These are phyloP conservation scores for Apotomis capreana DNA, from an alignment of 2,888 invertebrate species.

Conservation along the genomic window DNA sequence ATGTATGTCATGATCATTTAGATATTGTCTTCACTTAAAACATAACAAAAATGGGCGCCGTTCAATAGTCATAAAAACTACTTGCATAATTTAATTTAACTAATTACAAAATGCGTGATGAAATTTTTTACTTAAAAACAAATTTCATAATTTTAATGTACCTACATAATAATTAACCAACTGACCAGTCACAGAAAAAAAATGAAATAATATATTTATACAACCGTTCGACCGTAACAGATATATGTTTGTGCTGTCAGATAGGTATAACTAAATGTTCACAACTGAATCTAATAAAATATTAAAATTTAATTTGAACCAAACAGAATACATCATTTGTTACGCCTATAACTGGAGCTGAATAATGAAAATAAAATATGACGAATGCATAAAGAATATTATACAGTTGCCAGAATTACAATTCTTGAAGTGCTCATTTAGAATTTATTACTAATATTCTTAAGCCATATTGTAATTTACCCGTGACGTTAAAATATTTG, in stretches of 20 bases:
- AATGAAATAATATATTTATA: too few species aligned
- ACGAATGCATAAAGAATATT: slow-evolving; percentile 2
- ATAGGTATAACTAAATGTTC: background rate
- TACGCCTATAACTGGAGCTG: slow-evolving; percentile 3
- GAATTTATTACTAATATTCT: slow-evolving; percentile 8
- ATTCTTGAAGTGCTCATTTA: slow-evolving; percentile 11
- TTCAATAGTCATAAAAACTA: too few species aligned
- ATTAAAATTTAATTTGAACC: slow-evolving; percentile 17
- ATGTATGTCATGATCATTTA: too few species aligned
- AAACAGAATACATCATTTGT: slow-evolving; percentile 18
- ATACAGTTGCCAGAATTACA: background rate
- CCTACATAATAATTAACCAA: too few species aligned
- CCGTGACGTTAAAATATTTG: slow-evolving; percentile 1
- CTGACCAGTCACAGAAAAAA: too few species aligned
- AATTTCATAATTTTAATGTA: too few species aligned
- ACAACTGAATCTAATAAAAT: slow-evolving; percentile 10
- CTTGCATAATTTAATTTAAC: too few species aligned
- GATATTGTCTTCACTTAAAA: too few species aligned
- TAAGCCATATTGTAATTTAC: slow-evolving; percentile 9
- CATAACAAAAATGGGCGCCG: too few species aligned
- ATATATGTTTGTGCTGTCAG: background rate
- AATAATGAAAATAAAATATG: slow-evolving; percentile 11
- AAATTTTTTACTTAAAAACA: too few species aligned
- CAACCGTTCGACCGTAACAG: background rate
- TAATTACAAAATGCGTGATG: too few species aligned